Evolutionary conservation across 1,140 invertebrate genomes (phyloP).

Genomic region (Trichoplusia ni): DNA sequence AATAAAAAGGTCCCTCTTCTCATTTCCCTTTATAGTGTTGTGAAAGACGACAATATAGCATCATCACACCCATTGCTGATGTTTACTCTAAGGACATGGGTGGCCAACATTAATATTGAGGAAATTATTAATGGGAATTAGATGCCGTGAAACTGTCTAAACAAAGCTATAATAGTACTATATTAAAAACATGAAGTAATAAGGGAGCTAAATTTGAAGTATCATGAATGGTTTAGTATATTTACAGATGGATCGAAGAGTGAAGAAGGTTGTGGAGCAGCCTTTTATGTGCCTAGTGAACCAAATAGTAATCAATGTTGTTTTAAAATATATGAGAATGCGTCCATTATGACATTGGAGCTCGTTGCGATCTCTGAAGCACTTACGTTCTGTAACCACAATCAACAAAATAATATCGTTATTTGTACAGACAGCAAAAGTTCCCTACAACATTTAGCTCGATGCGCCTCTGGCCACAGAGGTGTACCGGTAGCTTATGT

Average conservation of each 20-base stretch:
- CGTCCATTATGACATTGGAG: slow-evolving; percentile 35
- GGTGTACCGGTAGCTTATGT: neutral
- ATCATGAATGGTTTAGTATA: slow-evolving; percentile 34
- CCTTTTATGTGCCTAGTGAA: neutral
- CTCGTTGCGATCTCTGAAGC: slow-evolving; percentile 38
- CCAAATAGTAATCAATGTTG: slow-evolving; percentile 11
- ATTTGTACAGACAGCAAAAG: neutral
- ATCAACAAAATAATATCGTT: neutral
- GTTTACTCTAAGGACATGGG: slow-evolving; percentile 35
- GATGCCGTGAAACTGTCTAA: slow-evolving; percentile 17
- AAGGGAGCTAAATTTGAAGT: slow-evolving; percentile 28
- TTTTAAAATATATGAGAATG: slow-evolving; percentile 14
- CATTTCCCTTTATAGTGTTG: neutral
- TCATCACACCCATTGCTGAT: slow-evolving; percentile 5
- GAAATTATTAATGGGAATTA: slow-evolving; percentile 17
- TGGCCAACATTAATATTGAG: slow-evolving; percentile 20
- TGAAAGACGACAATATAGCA: neutral
- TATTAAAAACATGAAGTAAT: slow-evolving; percentile 2
- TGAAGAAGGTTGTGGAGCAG: neutral
- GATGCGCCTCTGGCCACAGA: neutral
- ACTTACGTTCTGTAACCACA: neutral
- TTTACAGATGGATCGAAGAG: slow-evolving; percentile 33
- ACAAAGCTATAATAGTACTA: neutral
- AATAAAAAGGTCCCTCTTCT: slow-evolving; percentile 21
- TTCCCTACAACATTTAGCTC: neutral